phyloP scores from a whole-genome alignment of 1,140 invertebrate species.

The Dinothrombium tinctorium region DNA sequence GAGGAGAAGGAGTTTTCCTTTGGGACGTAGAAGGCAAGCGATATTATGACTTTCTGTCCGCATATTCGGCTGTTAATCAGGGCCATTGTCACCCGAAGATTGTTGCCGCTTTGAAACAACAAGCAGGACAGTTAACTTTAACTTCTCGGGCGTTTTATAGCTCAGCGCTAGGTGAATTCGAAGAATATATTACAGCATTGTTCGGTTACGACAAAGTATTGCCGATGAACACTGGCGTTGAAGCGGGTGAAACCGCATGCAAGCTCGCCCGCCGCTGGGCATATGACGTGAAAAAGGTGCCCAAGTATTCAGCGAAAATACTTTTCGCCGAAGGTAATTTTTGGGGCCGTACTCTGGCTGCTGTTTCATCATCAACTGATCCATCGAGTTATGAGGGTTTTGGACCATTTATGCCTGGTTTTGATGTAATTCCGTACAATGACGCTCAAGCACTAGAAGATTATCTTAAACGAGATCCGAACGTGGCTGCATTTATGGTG shows the following conservation, averaged over 20 bases:
- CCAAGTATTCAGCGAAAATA: constrained; percentile 64
- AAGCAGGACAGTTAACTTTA: constrained; percentile 43
- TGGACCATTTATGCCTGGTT: constrained; percentile 90
- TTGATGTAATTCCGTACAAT: constrained; percentile 67
- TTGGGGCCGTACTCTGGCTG: constrained; percentile 85
- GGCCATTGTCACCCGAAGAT: constrained; percentile 95
- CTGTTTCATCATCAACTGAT: constrained; percentile 80
- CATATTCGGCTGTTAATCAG: constrained; percentile 93
- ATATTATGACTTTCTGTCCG: constrained; percentile 88
- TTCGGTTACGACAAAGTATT: constrained; percentile 67
- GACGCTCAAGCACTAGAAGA: constrained; percentile 53
- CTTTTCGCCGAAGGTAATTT: constrained; percentile 88
- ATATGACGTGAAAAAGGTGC: constrained; percentile 70
- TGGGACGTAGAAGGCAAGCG: constrained; percentile 89
- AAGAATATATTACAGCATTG: constrained; percentile 66
- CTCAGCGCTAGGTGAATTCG: constrained; percentile 71
- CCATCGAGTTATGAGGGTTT: constrained; percentile 60
- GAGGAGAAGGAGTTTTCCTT: constrained; percentile 44
- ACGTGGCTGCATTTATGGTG: constrained; percentile 88
- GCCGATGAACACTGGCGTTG: constrained; percentile 33
- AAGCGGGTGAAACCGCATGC: constrained; percentile 83
- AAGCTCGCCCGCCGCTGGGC: constrained; percentile 84
- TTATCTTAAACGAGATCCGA: constrained; percentile 42
- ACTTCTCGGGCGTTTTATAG: constrained; percentile 84
- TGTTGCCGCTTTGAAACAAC: constrained; percentile 46